Conservation (phyloP, 2,113 vertebrate genomes). For the Sinocyclocheilus rhinocerous region DNA sequence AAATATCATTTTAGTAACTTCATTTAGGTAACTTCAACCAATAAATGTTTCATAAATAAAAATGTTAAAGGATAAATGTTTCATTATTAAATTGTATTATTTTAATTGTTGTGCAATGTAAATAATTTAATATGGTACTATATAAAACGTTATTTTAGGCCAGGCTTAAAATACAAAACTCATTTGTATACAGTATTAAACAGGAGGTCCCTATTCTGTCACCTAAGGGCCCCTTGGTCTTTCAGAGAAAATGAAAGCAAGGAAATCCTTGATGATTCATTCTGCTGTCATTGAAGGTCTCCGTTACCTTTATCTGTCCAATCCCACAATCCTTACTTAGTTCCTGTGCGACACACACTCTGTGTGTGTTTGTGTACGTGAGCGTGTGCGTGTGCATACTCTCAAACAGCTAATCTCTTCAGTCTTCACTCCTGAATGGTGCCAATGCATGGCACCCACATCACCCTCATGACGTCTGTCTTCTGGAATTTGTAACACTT, state of each 20-base stretch:
- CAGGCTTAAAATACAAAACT: neutral
- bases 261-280: neutral
- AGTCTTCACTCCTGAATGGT: neutral
- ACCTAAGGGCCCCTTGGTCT: neutral
- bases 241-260: neutral
- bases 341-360: neutral
- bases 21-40: neutral
- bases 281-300: neutral
- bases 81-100: neutral
- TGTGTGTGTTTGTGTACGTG: constrained; percentile 14
- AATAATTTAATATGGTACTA: neutral
- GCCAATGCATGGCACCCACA: neutral
- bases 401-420: neutral
- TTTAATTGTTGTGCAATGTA: neutral
- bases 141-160: neutral
- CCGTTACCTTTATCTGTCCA: neutral
- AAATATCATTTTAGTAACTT: neutral
- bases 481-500: neutral
- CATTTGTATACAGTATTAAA: neutral
- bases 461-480: neutral
- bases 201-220: neutral
- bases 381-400: neutral
- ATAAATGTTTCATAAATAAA: neutral
- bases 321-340: neutral
- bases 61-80: neutral